These are phyloP conservation scores for Onchidella celtica DNA, from an alignment of 2,888 invertebrate species.

Conservation along the genomic window DNA sequence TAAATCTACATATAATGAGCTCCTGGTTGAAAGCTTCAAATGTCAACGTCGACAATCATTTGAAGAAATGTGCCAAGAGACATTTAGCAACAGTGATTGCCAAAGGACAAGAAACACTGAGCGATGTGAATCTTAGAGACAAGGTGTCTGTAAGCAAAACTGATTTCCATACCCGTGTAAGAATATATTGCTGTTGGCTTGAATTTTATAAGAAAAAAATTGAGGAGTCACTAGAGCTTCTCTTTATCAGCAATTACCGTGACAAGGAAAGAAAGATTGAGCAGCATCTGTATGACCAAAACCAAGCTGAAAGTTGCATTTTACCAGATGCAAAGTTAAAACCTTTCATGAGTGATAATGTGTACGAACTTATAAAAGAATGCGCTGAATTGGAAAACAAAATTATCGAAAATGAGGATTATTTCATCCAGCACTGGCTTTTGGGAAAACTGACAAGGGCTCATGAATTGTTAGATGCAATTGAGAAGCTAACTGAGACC, in stretches of 20 bases:
- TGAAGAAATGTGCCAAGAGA: conserved; percentile 11
- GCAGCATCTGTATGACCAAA: not conserved
- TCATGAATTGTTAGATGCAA: conserved; percentile 43
- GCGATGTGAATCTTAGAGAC: not conserved
- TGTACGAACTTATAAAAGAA: conserved; percentile 21
- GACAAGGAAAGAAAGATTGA: not conserved
- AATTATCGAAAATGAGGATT: not conserved
- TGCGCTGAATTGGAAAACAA: conserved; percentile 22
- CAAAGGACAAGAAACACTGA: not conserved
- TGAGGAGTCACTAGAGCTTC: not conserved
- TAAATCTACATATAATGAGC: not conserved
- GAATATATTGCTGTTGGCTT: conserved; percentile 40
- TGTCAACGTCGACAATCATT: conserved; percentile 44
- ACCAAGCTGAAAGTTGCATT: conserved; percentile 35
- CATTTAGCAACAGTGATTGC: conserved; percentile 36
- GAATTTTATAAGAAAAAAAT: conserved; percentile 19
- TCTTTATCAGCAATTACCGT: not conserved
- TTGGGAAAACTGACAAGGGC: conserved; percentile 16
- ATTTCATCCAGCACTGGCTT: conserved; percentile 28
- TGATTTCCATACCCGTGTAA: conserved; percentile 14
- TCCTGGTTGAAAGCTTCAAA: conserved; percentile 44
- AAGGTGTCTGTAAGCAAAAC: not conserved
- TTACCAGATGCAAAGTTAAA: conserved; percentile 45
- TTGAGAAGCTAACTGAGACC: conserved; percentile 16
- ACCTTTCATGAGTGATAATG: conserved; percentile 46